Evolutionary conservation across 2,113 vertebrate genomes (phyloP).

Genomic region (Bucco capensis): DNA sequence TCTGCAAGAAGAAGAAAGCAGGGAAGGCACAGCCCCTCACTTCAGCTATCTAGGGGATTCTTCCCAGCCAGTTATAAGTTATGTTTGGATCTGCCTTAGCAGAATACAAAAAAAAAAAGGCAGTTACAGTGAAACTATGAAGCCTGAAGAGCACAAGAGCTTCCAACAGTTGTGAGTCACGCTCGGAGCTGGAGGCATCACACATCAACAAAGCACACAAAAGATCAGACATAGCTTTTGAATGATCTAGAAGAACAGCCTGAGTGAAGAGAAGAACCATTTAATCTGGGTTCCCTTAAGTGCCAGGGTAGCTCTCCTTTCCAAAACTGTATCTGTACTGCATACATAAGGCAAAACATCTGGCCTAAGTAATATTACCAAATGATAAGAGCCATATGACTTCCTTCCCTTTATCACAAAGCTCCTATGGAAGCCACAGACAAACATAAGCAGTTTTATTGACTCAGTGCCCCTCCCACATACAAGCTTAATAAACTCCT

Average conservation of each 20-base stretch:
- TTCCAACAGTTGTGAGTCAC: not conserved
- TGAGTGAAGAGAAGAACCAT: not conserved
- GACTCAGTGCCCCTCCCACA: not conserved
- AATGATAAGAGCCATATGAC: not conserved
- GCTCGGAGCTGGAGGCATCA: not conserved
- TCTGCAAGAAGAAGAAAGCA: not conserved
- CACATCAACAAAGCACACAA: not conserved
- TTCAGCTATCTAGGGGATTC: not conserved
- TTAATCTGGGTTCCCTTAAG: not conserved
- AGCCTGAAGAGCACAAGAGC: not conserved
- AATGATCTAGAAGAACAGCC: not conserved
- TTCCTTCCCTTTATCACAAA: not conserved
- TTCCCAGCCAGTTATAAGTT: not conserved
- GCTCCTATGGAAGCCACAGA: not conserved
- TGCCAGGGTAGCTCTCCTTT: not conserved
- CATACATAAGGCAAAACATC: not conserved
- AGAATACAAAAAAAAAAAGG: not conserved
- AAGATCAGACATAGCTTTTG: not conserved
- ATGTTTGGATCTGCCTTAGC: not conserved
- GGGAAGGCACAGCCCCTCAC: not conserved
- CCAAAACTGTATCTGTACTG: not conserved
- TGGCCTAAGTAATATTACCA: not conserved
- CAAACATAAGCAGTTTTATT: not conserved
- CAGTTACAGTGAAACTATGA: fast-evolving
- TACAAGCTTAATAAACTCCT: not conserved